A percentile compares a stretch with the other conserved stretches of the same genome.
These are phyloP conservation scores for Dasysyrphus tricinctus DNA, from an alignment of 2,888 invertebrate species.

Conservation along the genomic window DNA sequence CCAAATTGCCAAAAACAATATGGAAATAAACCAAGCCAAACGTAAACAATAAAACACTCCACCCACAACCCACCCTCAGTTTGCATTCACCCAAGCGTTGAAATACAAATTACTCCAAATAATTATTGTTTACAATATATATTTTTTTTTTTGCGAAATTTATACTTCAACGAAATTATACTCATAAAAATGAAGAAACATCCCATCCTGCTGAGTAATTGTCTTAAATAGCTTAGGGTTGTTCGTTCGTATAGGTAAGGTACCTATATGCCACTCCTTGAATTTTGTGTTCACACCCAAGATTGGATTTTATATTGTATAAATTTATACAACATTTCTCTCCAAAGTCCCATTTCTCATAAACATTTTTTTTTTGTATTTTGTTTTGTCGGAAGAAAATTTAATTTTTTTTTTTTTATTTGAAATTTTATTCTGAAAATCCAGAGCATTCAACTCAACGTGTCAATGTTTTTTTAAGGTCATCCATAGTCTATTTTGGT, in stretches of 20 bases:
- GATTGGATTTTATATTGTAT: neutral
- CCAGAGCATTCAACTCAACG: constrained; percentile 54
- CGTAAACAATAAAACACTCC: neutral
- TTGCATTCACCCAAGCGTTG: constrained; percentile 12
- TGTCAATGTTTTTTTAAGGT: constrained; percentile 42
- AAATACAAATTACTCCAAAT: constrained; percentile 33
- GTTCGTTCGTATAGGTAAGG: neutral
- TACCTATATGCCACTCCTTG: constrained; percentile 7
- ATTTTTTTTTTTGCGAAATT: constrained; percentile 6
- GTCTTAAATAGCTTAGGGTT: constrained; percentile 6
- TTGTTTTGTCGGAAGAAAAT: neutral
- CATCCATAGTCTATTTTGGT: constrained; percentile 25
- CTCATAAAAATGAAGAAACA: constrained; percentile 23
- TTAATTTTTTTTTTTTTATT: neutral
- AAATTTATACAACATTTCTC: constrained; percentile 8
- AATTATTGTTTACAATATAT: constrained; percentile 30
- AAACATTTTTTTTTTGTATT: neutral
- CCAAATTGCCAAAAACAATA: constrained; percentile 14
- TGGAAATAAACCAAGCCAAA: constrained; percentile 21
- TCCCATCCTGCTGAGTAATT: constrained; percentile 19
- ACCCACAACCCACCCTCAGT: too few relatives aligned
- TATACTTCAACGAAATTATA: constrained; percentile 25
- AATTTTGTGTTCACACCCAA: constrained; percentile 9
- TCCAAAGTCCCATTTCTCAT: neutral
- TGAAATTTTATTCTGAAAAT: constrained; percentile 22